Evolutionary conservation across 2,888 invertebrate species (phyloP).

Genomic region (Heliconius charithonia): DNA sequence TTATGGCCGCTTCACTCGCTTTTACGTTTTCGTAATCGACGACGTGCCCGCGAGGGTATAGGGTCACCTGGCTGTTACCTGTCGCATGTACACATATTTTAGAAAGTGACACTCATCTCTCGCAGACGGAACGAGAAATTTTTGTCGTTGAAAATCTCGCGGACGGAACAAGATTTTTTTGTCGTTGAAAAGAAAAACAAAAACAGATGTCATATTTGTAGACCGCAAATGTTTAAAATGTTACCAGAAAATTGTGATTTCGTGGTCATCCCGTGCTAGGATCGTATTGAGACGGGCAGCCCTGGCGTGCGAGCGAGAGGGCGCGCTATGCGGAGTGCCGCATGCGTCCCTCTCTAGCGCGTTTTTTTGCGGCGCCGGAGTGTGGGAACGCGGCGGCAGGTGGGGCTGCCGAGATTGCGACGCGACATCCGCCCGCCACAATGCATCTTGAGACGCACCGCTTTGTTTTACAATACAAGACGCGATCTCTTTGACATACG

Average conservation of each 20-base stretch:
- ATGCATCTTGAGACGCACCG: constrained; percentile 72
- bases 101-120: constrained; percentile 41
- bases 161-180: constrained; percentile 44
- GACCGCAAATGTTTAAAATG: constrained; percentile 59
- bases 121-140: constrained; percentile 44
- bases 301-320: constrained; percentile 70
- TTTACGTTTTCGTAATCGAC: constrained; percentile 80
- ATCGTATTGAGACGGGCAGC: constrained; percentile 60
- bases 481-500: constrained; percentile 74
- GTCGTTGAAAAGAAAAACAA: constrained; percentile 47
- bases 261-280: constrained; percentile 65
- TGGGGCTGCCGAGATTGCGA: constrained; percentile 83
- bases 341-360: constrained; percentile 68
- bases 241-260: constrained; percentile 73
- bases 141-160: constrained; percentile 50
- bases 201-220: constrained; percentile 52
- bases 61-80: constrained; percentile 59
- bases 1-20: constrained; percentile 79
- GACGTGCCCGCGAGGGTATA: constrained; percentile 69
- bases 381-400: constrained; percentile 83
- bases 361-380: constrained; percentile 83
- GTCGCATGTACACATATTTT: constrained; percentile 26
- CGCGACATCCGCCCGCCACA: constrained; percentile 83
- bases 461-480: constrained; percentile 68
- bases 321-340: constrained; percentile 61